Percentiles rank a stretch among this genome's conserved stretches.
Conservation (phyloP, 2,113 vertebrate species). For the Salvator merianae region DNA sequence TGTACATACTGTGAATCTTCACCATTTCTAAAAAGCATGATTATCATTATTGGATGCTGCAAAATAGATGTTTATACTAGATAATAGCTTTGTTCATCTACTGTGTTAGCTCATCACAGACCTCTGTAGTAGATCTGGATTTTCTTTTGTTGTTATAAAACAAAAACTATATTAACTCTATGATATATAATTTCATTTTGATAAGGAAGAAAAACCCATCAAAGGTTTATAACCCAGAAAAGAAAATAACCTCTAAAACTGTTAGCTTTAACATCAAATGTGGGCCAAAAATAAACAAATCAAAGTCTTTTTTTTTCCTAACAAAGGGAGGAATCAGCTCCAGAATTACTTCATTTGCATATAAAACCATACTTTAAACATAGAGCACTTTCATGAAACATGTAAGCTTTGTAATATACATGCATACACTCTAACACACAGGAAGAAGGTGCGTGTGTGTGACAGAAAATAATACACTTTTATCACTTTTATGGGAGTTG, state of each 20-base stretch:
- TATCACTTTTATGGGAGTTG: conserved; percentile 1
- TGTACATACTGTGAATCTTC: too few species aligned
- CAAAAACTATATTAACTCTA: background rate
- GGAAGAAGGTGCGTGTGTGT: background rate
- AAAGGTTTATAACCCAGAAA: background rate
- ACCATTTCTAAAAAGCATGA: background rate
- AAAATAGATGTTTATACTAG: background rate
- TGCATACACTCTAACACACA: too few species aligned
- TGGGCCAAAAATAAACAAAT: background rate
- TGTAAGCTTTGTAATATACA: background rate
- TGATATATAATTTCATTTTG: background rate
- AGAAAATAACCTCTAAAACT: background rate
- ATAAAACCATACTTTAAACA: conserved; percentile 1
- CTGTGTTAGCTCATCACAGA: background rate
- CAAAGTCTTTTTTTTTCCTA: conserved; percentile 15
- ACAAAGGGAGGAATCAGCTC: background rate
- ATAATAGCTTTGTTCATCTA: background rate
- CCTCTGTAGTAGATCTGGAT: background rate
- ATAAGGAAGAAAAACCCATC: background rate
- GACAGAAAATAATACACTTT: background rate
- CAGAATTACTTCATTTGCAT: conserved; percentile 5
- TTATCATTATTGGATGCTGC: background rate
- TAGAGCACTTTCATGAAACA: background rate
- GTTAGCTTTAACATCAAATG: background rate
- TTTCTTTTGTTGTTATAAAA: background rate